Evolutionary conservation across 2,113 vertebrate genomes (phyloP).

Genomic region (Gobiocypris rarus): DNA sequence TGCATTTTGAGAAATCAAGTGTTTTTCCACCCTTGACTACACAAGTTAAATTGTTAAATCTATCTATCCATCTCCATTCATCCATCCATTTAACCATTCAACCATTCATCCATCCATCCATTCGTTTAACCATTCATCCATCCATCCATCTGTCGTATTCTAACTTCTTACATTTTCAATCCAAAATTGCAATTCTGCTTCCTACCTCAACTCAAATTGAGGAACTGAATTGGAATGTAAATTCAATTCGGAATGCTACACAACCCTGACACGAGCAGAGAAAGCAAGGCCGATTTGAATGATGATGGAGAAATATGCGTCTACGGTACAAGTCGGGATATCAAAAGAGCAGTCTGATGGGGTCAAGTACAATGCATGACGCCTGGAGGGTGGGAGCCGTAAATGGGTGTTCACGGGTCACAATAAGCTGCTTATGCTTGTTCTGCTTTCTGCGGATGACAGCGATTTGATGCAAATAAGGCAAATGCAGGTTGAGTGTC

Average conservation of each 20-base stretch:
- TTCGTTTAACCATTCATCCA: background rate
- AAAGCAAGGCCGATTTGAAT: background rate
- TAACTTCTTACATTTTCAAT: background rate
- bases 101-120: no score
- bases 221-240: background rate
- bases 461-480: constrained; percentile 42
- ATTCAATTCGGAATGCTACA: background rate
- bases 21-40: background rate
- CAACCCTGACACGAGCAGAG: background rate
- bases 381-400: constrained; percentile 15
- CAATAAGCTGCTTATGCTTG: constrained; percentile 8
- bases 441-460: constrained; percentile 6
- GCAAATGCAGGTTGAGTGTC: constrained; percentile 53
- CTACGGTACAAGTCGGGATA: background rate
- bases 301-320: background rate
- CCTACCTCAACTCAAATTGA: background rate
- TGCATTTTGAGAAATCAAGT: background rate
- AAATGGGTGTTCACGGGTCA: constrained; percentile 32
- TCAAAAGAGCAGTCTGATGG: constrained; percentile 45
- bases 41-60: background rate
- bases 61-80: background rate
- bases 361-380: constrained; percentile 4
- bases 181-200: background rate
- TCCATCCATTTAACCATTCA: no score
- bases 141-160: background rate